Evolutionary conservation across 1,140 invertebrate genomes (phyloP).

Genomic region (Heliconius himera): DNA sequence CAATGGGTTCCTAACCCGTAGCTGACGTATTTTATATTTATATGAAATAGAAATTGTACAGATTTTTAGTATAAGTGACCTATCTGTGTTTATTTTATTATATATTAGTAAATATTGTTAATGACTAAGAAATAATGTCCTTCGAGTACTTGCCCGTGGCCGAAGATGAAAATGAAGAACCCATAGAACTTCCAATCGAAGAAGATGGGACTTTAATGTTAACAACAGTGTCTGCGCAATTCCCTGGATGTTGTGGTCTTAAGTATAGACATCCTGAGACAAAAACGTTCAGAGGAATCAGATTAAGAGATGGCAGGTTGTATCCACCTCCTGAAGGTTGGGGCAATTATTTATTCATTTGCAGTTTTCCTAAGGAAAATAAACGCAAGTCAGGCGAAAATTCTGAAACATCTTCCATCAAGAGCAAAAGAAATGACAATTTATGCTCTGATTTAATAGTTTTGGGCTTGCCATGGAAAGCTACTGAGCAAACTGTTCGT

Average conservation of each 20-base stretch:
- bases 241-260: constrained; percentile 92
- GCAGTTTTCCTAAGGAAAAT: constrained; percentile 99
- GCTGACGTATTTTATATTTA: constrained; percentile 81
- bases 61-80: constrained; percentile 76
- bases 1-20: constrained; percentile 79
- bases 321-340: constrained; percentile 95
- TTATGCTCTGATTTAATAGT: constrained; percentile 99
- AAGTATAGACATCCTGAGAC: constrained; percentile 96
- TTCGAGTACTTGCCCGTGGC: constrained; percentile 80
- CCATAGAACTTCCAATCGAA: constrained; percentile 95
- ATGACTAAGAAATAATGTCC: constrained; percentile 81
- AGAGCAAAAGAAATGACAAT: constrained; percentile 93
- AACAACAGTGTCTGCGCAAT: constrained; percentile 94
- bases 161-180: constrained; percentile 91
- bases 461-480: constrained; percentile 98
- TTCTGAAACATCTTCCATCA: constrained; percentile 94
- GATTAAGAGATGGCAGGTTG: constrained; percentile 92
- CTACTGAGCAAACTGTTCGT: constrained; percentile 96
- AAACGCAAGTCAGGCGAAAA: constrained; percentile 97
- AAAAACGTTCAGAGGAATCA: constrained; percentile 92
- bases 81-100: constrained; percentile 73
- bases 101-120: constrained; percentile 71
- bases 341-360: constrained; percentile 94
- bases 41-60: constrained; percentile 77
- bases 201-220: constrained; percentile 94